phyloP scores from a whole-genome alignment of 2,113 vertebrate species.

The Lamprologus ornatipinnis region DNA sequence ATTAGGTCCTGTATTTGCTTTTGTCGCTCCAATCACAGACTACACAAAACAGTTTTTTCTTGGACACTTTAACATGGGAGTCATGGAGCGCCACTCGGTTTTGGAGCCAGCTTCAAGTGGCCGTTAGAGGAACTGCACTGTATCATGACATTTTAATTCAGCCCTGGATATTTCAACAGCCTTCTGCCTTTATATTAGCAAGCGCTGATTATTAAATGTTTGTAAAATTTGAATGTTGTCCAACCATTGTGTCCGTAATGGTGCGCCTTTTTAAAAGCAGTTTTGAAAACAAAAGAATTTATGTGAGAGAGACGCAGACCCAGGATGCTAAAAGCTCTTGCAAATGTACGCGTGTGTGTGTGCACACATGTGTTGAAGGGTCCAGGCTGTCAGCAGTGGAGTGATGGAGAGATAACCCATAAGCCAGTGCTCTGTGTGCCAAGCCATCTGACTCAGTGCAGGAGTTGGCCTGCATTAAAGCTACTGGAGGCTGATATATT shows the following conservation, averaged over 20 bases:
- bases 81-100: rapidly evolving
- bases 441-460: constrained; percentile 1
- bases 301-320: neutral
- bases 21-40: neutral
- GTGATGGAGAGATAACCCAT: constrained; percentile 30
- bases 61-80: neutral
- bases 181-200: neutral
- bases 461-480: neutral
- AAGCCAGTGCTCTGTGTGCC: neutral
- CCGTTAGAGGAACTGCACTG: neutral
- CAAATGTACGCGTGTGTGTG: neutral
- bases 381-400: constrained; percentile 3
- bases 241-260: neutral
- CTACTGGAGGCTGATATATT: neutral
- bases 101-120: neutral
- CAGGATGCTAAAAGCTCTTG: neutral
- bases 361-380: constrained; percentile 10
- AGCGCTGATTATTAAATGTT: neutral
- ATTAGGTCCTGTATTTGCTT: neutral
- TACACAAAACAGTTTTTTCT: neutral
- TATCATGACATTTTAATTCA: neutral
- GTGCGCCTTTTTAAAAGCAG: neutral
- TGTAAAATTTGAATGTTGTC: neutral
- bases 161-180: neutral
- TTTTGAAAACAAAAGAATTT: neutral